Base-by-base conservation (phyloP, 2,888 invertebrate species). In the Apocheima hispidaria region DNA sequence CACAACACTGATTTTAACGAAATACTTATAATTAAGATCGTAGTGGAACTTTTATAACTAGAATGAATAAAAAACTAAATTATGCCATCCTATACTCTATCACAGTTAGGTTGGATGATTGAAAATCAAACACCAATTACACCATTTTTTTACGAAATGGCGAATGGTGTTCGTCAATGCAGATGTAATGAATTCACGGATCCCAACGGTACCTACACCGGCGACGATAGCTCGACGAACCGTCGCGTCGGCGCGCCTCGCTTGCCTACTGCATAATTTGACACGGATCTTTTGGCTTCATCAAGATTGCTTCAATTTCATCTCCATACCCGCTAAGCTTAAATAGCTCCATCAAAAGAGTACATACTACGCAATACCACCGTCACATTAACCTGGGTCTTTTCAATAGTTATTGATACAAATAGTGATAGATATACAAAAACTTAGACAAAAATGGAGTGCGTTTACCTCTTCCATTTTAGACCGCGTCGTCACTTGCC, bases 171-270 rank as follows among this genome's bases (percentile, higher is more conserved):
- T 60, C 49, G 28, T 55, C 50, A 4, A 41, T 10, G 43, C 53
- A 46, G 40, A 60, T 36, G 55, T 56, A 61, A 61, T 55, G 55
- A 46, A 61, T 55, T 61, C 60, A 49, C 20, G 50, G 44, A 50
- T 40, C 20, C 28, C 35, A 61, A 61, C 55, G 60, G 60, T 51
- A 61, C 51, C n/a, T 33, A 30, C 38, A 14, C n/a, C n/a, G n/a
- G n/a, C n/a, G n/a, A n/a, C n/a, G 60, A 50, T 38, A 28, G 48
- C 10, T 20, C 60, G 43, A 12, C 43, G 43, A 7, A 38, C 40
- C 48, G 41, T 28, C 59, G 36, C 36, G 38, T 12, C 12, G 18
- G 18, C n/a, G n/a, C n/a, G n/a, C n/a, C n/a, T 26, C n/a, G 30
- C 23, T 5, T 20, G 7, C 30, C 40, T 28, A 30, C 58, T 46